phyloP scores from a whole-genome alignment of 2,888 invertebrate genomes.

The Serripes groenlandicus region DNA sequence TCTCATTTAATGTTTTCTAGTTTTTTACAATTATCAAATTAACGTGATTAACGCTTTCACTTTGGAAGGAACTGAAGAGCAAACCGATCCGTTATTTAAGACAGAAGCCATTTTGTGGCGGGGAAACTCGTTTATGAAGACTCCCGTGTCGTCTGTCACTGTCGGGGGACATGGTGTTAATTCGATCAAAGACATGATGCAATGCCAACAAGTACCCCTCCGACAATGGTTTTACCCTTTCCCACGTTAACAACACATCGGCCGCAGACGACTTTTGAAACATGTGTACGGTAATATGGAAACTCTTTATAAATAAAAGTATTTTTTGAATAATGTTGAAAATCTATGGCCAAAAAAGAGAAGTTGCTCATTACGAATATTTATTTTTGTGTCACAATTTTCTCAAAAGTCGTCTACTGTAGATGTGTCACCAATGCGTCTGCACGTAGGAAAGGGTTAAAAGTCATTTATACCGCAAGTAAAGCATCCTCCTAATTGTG shows the following conservation, averaged over 20 bases:
- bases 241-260: no score
- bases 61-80: slow-evolving; percentile 13
- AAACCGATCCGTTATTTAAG: slow-evolving; percentile 36
- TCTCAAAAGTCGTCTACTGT: no score
- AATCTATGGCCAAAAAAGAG: no score
- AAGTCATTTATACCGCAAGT: neutral
- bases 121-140: slow-evolving; percentile 48
- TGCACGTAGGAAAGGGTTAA: neutral
- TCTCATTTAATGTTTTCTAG: neutral
- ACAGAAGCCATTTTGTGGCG: slow-evolving; percentile 57
- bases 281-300: no score
- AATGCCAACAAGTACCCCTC: slow-evolving; percentile 7
- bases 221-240: slow-evolving; percentile 9
- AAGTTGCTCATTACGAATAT: no score
- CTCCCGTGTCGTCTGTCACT: slow-evolving; percentile 17
- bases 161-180: slow-evolving; percentile 13
- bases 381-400: no score
- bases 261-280: no score
- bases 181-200: slow-evolving; percentile 23
- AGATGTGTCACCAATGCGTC: no score
- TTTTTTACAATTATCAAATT: neutral
- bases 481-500: slow-evolving; percentile 8
- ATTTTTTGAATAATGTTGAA: no score
- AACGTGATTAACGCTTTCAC: neutral
- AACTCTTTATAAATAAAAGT: no score